Evolutionary conservation across 2,797 vertebrate species (phyloP).

Genomic region (Ispidina picta): DNA sequence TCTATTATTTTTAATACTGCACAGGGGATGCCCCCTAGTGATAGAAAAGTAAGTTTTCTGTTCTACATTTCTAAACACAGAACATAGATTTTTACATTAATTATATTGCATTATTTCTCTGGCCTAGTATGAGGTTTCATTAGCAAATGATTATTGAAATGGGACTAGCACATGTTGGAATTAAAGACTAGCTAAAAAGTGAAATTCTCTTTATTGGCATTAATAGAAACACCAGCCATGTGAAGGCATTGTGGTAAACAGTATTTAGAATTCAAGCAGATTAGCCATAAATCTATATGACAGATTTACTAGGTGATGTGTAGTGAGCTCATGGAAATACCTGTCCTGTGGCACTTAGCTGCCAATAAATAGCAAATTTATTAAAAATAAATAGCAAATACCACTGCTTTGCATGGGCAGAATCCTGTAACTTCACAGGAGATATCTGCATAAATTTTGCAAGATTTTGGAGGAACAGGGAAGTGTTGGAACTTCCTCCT

Average conservation of each 20-base stretch:
- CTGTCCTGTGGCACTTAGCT: not conserved
- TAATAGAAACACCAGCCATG: too few relatives aligned
- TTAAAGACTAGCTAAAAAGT: not conserved
- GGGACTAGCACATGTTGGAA: not conserved
- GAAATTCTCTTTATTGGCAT: not conserved
- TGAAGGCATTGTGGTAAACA: too few relatives aligned
- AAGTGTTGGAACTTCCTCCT: not conserved
- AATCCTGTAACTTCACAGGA: not conserved
- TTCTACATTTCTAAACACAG: not conserved
- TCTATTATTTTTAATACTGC: not conserved
- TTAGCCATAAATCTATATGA: not conserved
- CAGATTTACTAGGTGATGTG: not conserved
- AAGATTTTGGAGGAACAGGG: not conserved
- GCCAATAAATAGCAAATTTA: too few relatives aligned
- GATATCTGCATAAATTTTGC: not conserved
- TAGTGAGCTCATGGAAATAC: not conserved
- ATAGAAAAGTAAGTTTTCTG: not conserved
- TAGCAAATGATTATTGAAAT: not conserved
- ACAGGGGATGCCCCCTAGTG: conserved; percentile 60
- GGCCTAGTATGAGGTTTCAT: not conserved
- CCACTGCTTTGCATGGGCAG: not conserved
- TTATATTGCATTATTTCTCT: not conserved
- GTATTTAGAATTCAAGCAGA: not conserved
- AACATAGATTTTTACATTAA: not conserved
- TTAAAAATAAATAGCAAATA: not conserved